A percentile compares a stretch with the other conserved stretches of the same genome.
Conservation (phyloP, 2,888 invertebrate species). For the Drosophila parthenogenetica region DNA sequence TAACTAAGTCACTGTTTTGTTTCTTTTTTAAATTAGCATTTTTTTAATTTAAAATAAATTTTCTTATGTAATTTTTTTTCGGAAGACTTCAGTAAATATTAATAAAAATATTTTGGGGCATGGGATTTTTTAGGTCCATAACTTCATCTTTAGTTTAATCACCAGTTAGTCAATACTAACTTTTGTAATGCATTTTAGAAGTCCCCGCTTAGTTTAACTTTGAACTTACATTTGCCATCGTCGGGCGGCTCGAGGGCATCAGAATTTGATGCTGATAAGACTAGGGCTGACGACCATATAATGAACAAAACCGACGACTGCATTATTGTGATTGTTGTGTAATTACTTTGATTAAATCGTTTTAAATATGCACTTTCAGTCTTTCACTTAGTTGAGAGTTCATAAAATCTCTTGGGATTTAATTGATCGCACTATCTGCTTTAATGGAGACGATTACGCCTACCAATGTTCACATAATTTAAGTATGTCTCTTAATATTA, state of each 20-base stretch:
- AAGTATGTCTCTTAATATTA: conserved; percentile 1
- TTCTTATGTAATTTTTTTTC: conserved; percentile 3
- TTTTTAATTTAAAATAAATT: conserved; percentile 1
- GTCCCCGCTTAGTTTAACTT: conserved; percentile 16
- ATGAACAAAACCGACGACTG: conserved; percentile 36
- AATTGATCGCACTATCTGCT: conserved; percentile 43
- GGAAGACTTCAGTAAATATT: neutral
- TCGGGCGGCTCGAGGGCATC: conserved; percentile 53
- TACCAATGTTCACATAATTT: conserved; percentile 33
- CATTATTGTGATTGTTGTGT: conserved; percentile 47
- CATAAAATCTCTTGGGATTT: conserved; percentile 5
- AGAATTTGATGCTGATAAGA: conserved; percentile 61
- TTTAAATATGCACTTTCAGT: conserved; percentile 15
- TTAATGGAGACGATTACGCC: conserved; percentile 35
- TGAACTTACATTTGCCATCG: conserved; percentile 82
- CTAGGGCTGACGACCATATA: conserved; percentile 22
- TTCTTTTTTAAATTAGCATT: neutral
- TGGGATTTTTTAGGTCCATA: neutral
- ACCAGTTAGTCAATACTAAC: too few relatives aligned
- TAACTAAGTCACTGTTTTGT: conserved; percentile 24
- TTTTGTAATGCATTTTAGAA: too few relatives aligned
- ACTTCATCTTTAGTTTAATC: too few relatives aligned
- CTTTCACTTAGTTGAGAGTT: conserved; percentile 24
- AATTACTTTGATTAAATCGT: conserved; percentile 7
- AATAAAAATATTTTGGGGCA: neutral